Evolutionary conservation across 2,113 vertebrate genomes (phyloP), one percentile per base, ranked within the genome.

Genomic region (Ictalurus furcatus): DNA sequence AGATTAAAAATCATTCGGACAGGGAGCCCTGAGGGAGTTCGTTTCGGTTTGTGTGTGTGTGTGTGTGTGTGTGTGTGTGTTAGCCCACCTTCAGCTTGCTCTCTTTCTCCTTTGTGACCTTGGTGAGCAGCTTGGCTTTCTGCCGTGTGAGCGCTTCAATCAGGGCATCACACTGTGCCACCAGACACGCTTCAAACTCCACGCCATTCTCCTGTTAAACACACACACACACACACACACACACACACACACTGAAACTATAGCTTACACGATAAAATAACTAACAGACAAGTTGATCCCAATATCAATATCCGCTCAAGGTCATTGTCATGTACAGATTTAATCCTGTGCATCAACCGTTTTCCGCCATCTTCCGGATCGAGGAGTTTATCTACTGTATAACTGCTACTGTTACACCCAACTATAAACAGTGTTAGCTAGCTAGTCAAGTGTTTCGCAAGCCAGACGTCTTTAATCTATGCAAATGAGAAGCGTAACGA

Each of bases 61-160:
- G 88, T 80, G 59, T 80, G 83, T 85, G 82, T 88, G 30, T 80
- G 82, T 81, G 83, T 85, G 54, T 86, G 67, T 25, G 76, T 61
- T 19, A 19, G 67, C 95, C 92, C 88, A 99, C 98, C 97, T 99
- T 99, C 81, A 98, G 93, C 79, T 99, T 99, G 95, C 98, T 97
- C 87, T 99, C 98, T 58, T 97, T 97, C 94, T 99, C 98, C 94
- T 99, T 99, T 84, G 97, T 98, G 94, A 99, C 97, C 94, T 99
- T 99, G 87, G 98, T 99, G 94, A 99, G 98, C 89, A 99, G 95
- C 90, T 99, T 99, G 91, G 98, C 98, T 92, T 99, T 99, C 93
- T 99, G 98, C 82, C 98, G 95, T 0, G 97, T 98, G 91, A 99
- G 93, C 0, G 98, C 97, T 28, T 99, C 98, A 0, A 98, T 98